phyloP scores from a whole-genome alignment of 2,888 invertebrate genomes.

The Phanerotoma sp. region DNA sequence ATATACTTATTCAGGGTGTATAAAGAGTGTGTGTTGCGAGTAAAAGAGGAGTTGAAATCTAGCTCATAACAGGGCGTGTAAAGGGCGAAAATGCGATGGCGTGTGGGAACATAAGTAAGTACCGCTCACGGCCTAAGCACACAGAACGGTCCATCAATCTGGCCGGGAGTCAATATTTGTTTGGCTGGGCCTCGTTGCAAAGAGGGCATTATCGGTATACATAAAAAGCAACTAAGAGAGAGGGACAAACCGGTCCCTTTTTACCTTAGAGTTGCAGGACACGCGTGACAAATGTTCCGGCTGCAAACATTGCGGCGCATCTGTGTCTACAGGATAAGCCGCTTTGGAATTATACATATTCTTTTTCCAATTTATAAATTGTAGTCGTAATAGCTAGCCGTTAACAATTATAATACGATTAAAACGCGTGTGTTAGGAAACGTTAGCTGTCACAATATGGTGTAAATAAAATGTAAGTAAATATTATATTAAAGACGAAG shows the following conservation, averaged over 20 bases:
- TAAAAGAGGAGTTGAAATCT: slow-evolving; percentile 7
- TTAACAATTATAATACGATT: slow-evolving; percentile 7
- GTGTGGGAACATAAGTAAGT: slow-evolving; percentile 30
- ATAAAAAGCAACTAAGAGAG: slow-evolving; percentile 37
- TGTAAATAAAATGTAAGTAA: too few species aligned
- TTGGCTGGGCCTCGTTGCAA: slow-evolving; percentile 55
- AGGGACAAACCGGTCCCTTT: slow-evolving; percentile 46
- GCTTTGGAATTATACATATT: slow-evolving; percentile 10
- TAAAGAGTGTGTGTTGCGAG: slow-evolving; percentile 9
- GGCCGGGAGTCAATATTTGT: slow-evolving; percentile 56
- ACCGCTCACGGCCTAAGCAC: slow-evolving; percentile 43
- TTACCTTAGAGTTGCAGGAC: slow-evolving; percentile 48
- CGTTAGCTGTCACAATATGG: too few species aligned
- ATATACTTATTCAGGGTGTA: neutral
- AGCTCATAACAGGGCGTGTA: neutral
- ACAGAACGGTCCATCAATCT: slow-evolving; percentile 56
- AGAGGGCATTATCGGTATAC: slow-evolving; percentile 53
- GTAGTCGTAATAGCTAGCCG: slow-evolving; percentile 5
- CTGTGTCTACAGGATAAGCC: slow-evolving; percentile 50
- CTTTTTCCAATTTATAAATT: slow-evolving; percentile 19
- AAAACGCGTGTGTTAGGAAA: neutral
- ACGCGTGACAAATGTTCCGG: slow-evolving; percentile 57
- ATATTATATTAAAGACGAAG: too few species aligned
- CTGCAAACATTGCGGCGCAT: slow-evolving; percentile 53
- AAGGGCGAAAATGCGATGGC: slow-evolving; percentile 12